Conservation (phyloP, 2,888 invertebrate genomes). For the Microctonus hyperodae region DNA sequence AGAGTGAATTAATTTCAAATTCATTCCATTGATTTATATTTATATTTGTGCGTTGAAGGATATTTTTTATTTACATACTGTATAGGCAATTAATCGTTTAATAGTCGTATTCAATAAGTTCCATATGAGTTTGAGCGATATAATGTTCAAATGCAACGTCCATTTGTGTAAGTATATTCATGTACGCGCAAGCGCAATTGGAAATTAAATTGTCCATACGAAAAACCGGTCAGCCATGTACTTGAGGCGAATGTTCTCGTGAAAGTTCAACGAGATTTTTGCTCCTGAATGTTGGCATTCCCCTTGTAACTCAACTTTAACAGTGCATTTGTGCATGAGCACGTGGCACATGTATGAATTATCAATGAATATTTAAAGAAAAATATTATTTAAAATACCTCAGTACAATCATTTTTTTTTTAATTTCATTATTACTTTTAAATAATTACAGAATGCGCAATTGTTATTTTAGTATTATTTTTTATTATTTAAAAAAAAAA, state of each 20-base stretch:
- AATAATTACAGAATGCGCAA: too few species aligned
- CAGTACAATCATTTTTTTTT: too few species aligned
- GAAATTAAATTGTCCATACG: constrained; percentile 26
- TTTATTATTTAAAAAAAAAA: too few species aligned
- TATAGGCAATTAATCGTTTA: constrained; percentile 1
- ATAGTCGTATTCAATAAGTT: constrained; percentile 2
- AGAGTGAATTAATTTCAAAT: background rate
- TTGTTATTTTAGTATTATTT: too few species aligned
- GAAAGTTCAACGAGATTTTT: constrained; percentile 42
- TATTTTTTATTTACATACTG: too few species aligned
- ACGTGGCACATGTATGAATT: too few species aligned
- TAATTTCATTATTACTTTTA: too few species aligned
- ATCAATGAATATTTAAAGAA: too few species aligned
- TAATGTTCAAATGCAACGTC: constrained; percentile 24
- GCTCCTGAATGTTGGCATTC: constrained; percentile 28
- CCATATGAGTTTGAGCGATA: constrained; percentile 3
- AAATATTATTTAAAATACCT: too few species aligned
- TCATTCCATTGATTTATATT: background rate
- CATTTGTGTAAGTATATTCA: background rate
- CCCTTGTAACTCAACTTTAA: constrained; percentile 16
- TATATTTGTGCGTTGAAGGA: too few species aligned
- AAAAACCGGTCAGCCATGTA: constrained; percentile 40
- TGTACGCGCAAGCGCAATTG: constrained; percentile 34
- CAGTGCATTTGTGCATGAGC: constrained; percentile 6
- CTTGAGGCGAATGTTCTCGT: constrained; percentile 37